These are phyloP conservation scores for Guaruba guarouba DNA, from an alignment of 2,113 vertebrate species.

Conservation along the genomic window DNA sequence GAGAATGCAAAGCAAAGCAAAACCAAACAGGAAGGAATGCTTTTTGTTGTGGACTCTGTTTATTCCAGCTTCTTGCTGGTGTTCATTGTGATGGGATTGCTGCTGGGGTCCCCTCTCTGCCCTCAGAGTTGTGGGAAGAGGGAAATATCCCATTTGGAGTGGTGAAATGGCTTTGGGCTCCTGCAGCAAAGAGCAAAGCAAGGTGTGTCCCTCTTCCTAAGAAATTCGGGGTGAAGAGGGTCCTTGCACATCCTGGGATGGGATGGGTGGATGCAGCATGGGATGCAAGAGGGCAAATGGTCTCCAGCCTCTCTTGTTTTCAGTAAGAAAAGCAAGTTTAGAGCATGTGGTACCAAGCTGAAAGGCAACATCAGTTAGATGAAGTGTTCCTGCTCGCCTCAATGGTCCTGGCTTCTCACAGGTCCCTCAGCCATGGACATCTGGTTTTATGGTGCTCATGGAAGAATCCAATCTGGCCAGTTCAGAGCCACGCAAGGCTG, in stretches of 20 bases:
- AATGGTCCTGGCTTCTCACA: constrained; percentile 8
- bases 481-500: neutral
- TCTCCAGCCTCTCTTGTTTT: neutral
- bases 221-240: neutral
- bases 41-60: neutral
- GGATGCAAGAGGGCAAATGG: neutral
- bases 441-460: constrained; percentile 40
- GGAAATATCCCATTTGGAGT: neutral
- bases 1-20: constrained; percentile 58
- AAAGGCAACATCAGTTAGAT: neutral
- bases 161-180: neutral
- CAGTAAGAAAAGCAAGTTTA: rapidly evolving
- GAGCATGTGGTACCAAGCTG: neutral
- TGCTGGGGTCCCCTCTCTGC: neutral
- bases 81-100: neutral
- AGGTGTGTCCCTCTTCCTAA: neutral
- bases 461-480: constrained; percentile 39
- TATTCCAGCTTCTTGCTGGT: neutral
- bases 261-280: neutral
- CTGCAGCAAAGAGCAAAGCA: neutral
- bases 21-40: constrained; percentile 26
- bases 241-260: neutral
- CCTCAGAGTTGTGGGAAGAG: neutral
- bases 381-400: neutral
- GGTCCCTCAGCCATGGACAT: constrained; percentile 10